phyloP scores from a whole-genome alignment of 2,797 vertebrate genomes.

The Picus viridis region DNA sequence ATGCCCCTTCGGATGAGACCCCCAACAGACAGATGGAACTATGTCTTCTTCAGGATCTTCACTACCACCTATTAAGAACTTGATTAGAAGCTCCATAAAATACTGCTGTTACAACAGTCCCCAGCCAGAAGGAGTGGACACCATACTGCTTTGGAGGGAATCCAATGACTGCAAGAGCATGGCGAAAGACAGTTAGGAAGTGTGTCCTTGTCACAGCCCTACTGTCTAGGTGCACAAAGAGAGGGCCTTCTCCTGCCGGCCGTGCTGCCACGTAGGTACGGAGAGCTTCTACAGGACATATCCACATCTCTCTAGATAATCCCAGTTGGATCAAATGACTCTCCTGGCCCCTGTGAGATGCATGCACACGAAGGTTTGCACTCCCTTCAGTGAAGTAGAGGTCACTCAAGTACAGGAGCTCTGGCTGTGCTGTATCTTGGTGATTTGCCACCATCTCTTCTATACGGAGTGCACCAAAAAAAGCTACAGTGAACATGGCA shows the following conservation, averaged over 20 bases:
- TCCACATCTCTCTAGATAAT: not conserved
- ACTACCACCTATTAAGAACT: not conserved
- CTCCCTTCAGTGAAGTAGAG: not conserved
- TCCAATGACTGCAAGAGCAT: not conserved
- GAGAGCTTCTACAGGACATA: constrained; percentile 53
- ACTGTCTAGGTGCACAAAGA: not conserved
- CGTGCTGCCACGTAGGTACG: not conserved
- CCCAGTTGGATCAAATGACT: not conserved
- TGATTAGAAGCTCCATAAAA: not conserved
- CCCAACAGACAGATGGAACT: not conserved
- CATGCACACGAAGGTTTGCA: not conserved
- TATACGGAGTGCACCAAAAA: not conserved
- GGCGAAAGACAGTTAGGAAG: not conserved
- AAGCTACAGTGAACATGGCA: constrained; percentile 45
- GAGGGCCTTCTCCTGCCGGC: not conserved
- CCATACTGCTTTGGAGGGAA: not conserved
- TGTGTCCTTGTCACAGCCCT: not conserved
- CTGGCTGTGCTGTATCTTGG: not conserved
- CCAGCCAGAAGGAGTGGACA: constrained; percentile 23
- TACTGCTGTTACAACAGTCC: not conserved
- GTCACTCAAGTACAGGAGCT: constrained; percentile 30
- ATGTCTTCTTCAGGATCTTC: not conserved
- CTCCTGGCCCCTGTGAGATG: not conserved
- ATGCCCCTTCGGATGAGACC: not conserved
- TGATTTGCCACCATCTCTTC: constrained; percentile 16